These are phyloP conservation scores for Urocolius indicus DNA, from an alignment of 2,113 vertebrate species.

Conservation along the genomic window DNA sequence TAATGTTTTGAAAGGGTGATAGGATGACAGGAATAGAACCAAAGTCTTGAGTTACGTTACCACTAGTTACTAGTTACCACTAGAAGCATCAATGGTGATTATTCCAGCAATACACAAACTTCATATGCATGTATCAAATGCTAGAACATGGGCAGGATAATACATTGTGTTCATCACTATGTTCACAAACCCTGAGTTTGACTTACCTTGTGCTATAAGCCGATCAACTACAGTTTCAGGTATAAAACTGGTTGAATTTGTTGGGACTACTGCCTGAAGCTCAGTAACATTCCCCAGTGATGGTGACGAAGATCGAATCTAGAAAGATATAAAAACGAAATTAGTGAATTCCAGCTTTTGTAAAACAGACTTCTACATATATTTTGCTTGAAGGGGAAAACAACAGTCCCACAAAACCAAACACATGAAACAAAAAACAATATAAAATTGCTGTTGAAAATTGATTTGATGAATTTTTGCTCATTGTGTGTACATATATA, in stretches of 20 bases:
- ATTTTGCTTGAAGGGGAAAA: neutral
- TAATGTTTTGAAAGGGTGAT: neutral
- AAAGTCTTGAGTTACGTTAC: neutral
- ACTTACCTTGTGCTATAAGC: slow-evolving; percentile 84
- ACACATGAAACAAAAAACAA: rapidly evolving
- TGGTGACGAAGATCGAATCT: slow-evolving; percentile 74
- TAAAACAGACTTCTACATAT: neutral
- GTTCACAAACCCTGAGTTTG: neutral
- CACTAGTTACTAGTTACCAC: neutral
- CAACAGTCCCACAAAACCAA: neutral
- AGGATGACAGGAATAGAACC: neutral
- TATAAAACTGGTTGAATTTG: slow-evolving; percentile 31
- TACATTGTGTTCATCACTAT: neutral
- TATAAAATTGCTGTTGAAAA: neutral
- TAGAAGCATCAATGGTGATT: neutral
- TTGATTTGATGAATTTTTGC: neutral
- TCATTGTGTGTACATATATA: neutral
- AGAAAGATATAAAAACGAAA: slow-evolving; percentile 4
- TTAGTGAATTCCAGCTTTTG: neutral
- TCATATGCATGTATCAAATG: neutral
- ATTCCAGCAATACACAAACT: neutral
- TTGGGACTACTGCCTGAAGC: slow-evolving; percentile 45
- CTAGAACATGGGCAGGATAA: neutral
- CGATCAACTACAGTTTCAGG: slow-evolving; percentile 77
- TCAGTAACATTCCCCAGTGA: slow-evolving; percentile 67